Base-by-base conservation (phyloP, 2,888 invertebrate species). In the Plemyria rubiginata region DNA sequence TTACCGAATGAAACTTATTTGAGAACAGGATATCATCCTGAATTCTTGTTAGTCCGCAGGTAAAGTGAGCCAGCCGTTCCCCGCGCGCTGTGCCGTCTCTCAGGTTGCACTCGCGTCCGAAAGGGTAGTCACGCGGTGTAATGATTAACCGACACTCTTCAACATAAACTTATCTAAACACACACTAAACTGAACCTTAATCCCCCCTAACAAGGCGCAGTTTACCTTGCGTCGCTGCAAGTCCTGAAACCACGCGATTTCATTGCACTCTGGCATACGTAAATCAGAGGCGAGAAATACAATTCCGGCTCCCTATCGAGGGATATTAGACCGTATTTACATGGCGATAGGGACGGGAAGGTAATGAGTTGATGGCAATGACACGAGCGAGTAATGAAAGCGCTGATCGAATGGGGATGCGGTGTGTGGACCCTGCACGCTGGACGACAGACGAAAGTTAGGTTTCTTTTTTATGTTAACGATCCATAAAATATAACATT, bases 271-370 rank as follows among this genome's bases (percentile, higher is more conserved):
- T 66, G 54, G 70, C 66, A 65, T 63, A 71, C 73, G 77, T 79
- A 78, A 78, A 77, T 79, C 80, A 79, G 77, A 67, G 63, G 76
- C 73, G 76, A 75, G 79, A 78, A 76, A 65, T 67, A 72, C 65
- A 67, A 68, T 68, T 60, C 55, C 61, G 65, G 69, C 43, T 29
- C 5, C 4, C 9, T 38, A 40, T 28, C 43, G 15, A 1, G 1
- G 50, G 15, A 76, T 62, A 66, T 22, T 28, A 60, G 29, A 60
- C 64, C 54, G 45, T 60, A 54, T 57, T 57, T 57, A 32, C 46
- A 65, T 46, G 28, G 13, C 0, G 56, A 60, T 57, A 65, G 28
- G 46, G 60, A 57, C 12, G 56, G 8, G 0, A 45, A 43, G 2
- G 43, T 53, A 48, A 45, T 54, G 43, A 46, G 52, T n/a, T 11